Conservation (phyloP, 2,797 vertebrate genomes). For the Hypotaenidia okinawae region DNA sequence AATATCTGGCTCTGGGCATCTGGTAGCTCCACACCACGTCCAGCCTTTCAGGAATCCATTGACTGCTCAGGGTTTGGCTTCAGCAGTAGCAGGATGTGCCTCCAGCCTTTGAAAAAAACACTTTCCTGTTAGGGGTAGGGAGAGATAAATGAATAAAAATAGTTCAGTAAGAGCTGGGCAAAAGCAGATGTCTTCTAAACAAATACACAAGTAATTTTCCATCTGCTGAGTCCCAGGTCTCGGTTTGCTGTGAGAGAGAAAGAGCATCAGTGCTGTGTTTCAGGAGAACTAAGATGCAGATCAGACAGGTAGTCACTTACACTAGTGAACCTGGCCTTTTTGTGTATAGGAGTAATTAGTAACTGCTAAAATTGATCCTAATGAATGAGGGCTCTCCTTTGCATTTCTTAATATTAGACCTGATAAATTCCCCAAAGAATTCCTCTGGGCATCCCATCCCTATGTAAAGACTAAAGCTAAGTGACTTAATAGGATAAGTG, state of each 20-base stretch:
- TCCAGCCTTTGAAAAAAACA: neutral
- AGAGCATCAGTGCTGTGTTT: neutral
- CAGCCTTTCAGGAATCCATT: neutral
- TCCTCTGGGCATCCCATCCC: neutral
- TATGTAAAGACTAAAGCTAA: neutral
- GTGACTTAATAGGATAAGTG: slow-evolving; percentile 27
- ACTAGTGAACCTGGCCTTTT: neutral
- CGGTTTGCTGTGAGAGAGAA: neutral
- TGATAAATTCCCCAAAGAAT: neutral
- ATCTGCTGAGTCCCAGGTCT: neutral
- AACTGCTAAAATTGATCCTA: neutral
- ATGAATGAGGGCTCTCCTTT: neutral
- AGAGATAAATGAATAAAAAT: neutral
- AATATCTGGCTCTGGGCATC: neutral
- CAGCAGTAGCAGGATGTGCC: neutral
- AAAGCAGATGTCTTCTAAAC: neutral
- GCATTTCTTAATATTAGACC: neutral
- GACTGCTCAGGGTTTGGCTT: neutral
- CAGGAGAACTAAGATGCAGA: neutral
- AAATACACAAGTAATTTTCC: slow-evolving; percentile 33
- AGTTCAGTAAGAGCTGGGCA: neutral
- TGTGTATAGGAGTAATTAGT: neutral
- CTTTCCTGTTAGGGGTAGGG: neutral
- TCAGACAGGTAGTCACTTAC: neutral
- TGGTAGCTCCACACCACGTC: neutral